Conservation (phyloP, 2,888 invertebrate genomes). For the Chaetogeoica ovagalla region DNA sequence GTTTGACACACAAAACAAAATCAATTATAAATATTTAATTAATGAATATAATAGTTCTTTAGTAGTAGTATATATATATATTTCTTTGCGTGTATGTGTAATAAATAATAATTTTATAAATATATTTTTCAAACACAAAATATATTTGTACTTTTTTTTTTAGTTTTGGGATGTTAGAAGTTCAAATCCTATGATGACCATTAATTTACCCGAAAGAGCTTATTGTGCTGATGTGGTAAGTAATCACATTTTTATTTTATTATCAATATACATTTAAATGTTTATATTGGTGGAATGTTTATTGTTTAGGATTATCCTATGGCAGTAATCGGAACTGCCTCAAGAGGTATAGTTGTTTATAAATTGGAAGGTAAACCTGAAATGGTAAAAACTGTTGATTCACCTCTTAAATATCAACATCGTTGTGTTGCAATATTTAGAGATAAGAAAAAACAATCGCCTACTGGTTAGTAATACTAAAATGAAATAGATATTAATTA, state of each 20-base stretch:
- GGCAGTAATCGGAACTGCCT: constrained; percentile 97
- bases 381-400: constrained; percentile 91
- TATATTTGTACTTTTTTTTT: constrained; percentile 57
- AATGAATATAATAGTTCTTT: too few species aligned
- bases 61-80: too few species aligned
- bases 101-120: too few species aligned
- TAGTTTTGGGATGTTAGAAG: constrained; percentile 97
- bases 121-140: too few species aligned
- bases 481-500: neutral
- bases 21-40: too few species aligned
- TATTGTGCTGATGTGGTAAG: constrained; percentile 95
- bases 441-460: constrained; percentile 89
- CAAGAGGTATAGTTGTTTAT: constrained; percentile 87
- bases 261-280: too few species aligned
- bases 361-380: constrained; percentile 91
- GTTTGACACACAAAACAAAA: too few species aligned
- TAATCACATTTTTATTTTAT: constrained; percentile 55
- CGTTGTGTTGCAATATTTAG: constrained; percentile 93
- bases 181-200: constrained; percentile 84
- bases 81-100: too few species aligned
- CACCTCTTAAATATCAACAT: constrained; percentile 91
- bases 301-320: constrained; percentile 83
- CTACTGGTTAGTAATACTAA: constrained; percentile 59
- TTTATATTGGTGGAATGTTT: neutral
- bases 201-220: constrained; percentile 88